Evolutionary conservation across 2,888 invertebrate species (phyloP).

Genomic region (Cheilosia variabilis): DNA sequence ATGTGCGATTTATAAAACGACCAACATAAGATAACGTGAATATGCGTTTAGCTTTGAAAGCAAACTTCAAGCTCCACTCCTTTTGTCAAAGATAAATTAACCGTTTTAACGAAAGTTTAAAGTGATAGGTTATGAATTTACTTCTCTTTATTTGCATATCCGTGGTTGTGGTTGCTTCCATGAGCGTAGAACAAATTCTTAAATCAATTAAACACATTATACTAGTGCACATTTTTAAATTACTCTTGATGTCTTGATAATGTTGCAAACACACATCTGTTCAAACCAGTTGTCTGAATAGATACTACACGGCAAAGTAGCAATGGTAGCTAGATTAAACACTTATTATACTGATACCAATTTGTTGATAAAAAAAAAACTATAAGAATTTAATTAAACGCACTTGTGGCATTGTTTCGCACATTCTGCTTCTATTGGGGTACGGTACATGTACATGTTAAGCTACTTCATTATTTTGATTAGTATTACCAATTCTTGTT

Average conservation of each 20-base stretch:
- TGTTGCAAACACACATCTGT: slow-evolving; percentile 31
- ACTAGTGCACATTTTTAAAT: slow-evolving; percentile 25
- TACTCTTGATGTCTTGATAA: not conserved
- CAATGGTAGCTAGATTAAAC: not conserved
- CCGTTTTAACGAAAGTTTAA: no score
- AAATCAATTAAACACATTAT: slow-evolving; percentile 15
- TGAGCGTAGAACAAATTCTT: not conserved
- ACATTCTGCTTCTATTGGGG: not conserved
- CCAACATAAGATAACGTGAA: no score
- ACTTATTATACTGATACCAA: slow-evolving; percentile 1
- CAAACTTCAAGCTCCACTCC: no score
- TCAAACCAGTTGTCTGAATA: not conserved
- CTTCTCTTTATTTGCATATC: no score
- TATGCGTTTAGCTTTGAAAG: no score
- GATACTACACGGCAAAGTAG: not conserved
- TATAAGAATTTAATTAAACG: not conserved
- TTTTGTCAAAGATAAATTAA: no score
- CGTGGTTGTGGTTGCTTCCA: no score
- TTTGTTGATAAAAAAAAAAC: slow-evolving; percentile 3
- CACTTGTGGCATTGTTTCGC: slow-evolving; percentile 5
- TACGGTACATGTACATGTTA: not conserved
- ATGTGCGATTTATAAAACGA: no score
- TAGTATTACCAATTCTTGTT: slow-evolving; percentile 23
- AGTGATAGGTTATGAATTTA: no score
- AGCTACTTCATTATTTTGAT: slow-evolving; percentile 16